phyloP scores from a whole-genome alignment of 2,113 vertebrate species.

The Numenius arquata region DNA sequence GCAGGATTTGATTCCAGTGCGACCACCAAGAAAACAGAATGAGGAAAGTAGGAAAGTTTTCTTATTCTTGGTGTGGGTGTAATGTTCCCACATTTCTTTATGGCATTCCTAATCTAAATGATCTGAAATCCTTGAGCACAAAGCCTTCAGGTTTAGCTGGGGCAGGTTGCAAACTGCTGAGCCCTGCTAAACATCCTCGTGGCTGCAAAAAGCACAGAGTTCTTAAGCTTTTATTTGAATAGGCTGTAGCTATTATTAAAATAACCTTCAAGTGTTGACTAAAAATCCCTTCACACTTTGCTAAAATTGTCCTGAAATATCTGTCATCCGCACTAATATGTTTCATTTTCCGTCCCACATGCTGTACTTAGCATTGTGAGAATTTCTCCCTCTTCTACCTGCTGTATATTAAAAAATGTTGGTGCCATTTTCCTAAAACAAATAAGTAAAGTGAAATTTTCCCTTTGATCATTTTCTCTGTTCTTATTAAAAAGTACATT shows the following conservation, averaged over 20 bases:
- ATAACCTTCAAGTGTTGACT: constrained; percentile 76
- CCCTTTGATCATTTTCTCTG: constrained; percentile 55
- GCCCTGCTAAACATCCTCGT: constrained; percentile 59
- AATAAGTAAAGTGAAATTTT: constrained; percentile 43
- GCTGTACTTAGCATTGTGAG: constrained; percentile 25
- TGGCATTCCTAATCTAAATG: constrained; percentile 30
- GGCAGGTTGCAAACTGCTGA: constrained; percentile 62
- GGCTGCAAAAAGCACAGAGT: constrained; percentile 64
- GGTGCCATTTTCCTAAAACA: constrained; percentile 59
- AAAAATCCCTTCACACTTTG: constrained; percentile 71
- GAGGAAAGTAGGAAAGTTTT: background rate
- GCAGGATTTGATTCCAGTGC: constrained; percentile 46
- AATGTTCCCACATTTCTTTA: constrained; percentile 29
- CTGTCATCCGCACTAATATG: constrained; percentile 58
- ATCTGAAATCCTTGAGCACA: background rate
- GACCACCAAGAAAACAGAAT: constrained; percentile 19
- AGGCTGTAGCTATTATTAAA: constrained; percentile 74
- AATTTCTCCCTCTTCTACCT: constrained; percentile 25
- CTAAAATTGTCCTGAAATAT: constrained; percentile 72
- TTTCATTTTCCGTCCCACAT: constrained; percentile 61
- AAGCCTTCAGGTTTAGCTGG: constrained; percentile 26
- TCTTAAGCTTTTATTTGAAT: constrained; percentile 75
- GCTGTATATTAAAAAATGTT: constrained; percentile 36
- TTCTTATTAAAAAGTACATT: constrained; percentile 27
- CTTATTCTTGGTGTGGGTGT: constrained; percentile 15